Evolutionary conservation across 2,797 vertebrate genomes (phyloP).

Genomic region (Crenuchus spilurus): DNA sequence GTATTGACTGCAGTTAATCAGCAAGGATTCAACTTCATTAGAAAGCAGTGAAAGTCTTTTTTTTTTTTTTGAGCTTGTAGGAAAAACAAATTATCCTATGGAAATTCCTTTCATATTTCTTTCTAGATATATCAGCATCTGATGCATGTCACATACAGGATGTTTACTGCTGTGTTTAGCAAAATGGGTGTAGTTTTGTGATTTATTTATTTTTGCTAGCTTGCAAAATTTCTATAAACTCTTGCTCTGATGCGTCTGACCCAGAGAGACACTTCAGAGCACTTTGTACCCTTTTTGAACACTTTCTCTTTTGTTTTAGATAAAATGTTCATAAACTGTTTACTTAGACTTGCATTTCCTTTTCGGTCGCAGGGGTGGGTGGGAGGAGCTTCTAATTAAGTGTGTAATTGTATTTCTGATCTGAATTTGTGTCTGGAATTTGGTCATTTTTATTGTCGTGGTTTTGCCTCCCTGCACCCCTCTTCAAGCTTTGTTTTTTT

Average conservation of each 20-base stretch:
- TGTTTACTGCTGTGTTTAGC: background rate
- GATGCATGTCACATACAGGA: no score
- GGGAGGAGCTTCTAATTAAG: background rate
- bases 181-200: background rate
- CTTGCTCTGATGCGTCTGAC: background rate
- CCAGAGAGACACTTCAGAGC: background rate
- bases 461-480: conserved; percentile 12
- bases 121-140: no score
- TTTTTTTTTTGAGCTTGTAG: no score
- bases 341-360: background rate
- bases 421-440: background rate
- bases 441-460: background rate
- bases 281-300: background rate
- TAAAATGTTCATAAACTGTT: background rate
- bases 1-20: no score
- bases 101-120: no score
- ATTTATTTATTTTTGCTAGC: background rate
- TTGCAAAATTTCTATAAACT: background rate
- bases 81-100: no score
- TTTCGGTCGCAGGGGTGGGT: background rate
- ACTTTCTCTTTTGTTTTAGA: background rate
- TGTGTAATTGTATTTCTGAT: background rate
- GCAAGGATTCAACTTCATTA: no score
- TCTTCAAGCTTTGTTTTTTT: background rate
- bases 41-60: no score